Evolutionary conservation across 2,797 vertebrate genomes (phyloP).

Genomic region (Naso thynnoides): DNA sequence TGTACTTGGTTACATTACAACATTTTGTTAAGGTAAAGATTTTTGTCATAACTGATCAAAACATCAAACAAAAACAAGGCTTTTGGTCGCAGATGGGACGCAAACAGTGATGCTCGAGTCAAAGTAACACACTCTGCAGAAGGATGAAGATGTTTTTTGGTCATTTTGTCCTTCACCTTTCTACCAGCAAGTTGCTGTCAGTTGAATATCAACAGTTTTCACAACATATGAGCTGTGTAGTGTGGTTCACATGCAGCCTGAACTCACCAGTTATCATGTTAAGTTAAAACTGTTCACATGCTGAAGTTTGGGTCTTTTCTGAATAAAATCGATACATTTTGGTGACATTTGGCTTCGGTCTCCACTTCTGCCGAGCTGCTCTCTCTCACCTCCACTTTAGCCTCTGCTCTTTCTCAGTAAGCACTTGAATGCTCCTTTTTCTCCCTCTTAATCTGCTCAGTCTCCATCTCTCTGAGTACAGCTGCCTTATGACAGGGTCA

Average conservation of each 20-base stretch:
- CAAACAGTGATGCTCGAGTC: neutral
- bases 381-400: slow-evolving; percentile 29
- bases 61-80: too few relatives aligned
- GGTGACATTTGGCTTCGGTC: slow-evolving; percentile 44
- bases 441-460: slow-evolving; percentile 28
- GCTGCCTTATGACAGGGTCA: slow-evolving; percentile 53
- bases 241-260: neutral
- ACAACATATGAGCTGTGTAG: neutral
- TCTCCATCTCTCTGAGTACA: slow-evolving; percentile 30
- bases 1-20: too few relatives aligned
- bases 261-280: neutral
- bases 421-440: slow-evolving; percentile 26
- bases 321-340: slow-evolving; percentile 2
- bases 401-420: slow-evolving; percentile 40
- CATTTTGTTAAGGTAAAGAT: too few relatives aligned
- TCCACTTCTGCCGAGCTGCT: slow-evolving; percentile 19
- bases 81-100: too few relatives aligned
- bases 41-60: too few relatives aligned
- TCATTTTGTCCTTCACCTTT: neutral
- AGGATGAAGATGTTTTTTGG: neutral
- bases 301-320: neutral
- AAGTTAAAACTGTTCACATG: neutral
- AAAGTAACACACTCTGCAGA: neutral
- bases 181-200: too few relatives aligned
- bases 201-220: neutral